These are phyloP conservation scores for Panurus biarmicus DNA, from an alignment of 2,113 vertebrate genomes.

Conservation along the genomic window DNA sequence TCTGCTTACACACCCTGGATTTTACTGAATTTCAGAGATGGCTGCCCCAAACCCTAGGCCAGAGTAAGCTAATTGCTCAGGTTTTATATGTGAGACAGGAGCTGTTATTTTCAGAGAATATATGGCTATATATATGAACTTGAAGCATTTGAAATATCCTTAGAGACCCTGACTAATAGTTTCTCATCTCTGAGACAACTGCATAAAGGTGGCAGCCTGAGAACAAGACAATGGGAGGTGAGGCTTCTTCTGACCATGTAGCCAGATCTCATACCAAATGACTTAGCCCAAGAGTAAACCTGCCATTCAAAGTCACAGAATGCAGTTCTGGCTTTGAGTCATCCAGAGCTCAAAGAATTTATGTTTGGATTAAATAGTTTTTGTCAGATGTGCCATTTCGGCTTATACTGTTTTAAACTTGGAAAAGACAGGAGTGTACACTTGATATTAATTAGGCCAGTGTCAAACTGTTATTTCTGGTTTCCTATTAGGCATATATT, in stretches of 20 bases:
- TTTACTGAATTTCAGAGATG: not conserved
- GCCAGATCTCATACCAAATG: not conserved
- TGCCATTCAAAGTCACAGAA: not conserved
- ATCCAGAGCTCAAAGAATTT: not conserved
- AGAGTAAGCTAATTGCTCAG: not conserved
- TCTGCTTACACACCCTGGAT: not conserved
- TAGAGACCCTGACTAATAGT: not conserved
- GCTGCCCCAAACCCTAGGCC: not conserved
- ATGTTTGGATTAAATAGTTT: not conserved
- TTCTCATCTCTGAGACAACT: not conserved
- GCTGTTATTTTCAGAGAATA: not conserved
- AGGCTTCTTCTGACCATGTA: not conserved
- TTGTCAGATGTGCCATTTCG: not conserved
- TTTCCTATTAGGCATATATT: not conserved
- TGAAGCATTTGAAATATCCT: not conserved
- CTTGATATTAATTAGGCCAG: not conserved
- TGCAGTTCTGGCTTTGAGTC: not conserved
- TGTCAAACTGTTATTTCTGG: not conserved
- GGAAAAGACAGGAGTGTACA: not conserved
- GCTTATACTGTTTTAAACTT: not conserved
- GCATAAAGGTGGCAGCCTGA: not conserved
- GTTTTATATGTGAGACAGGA: not conserved
- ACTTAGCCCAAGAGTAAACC: not conserved
- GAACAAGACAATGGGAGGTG: not conserved
- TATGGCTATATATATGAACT: not conserved